Base-by-base conservation (phyloP, 2,888 invertebrate species). In the Erannis defoliaria region DNA sequence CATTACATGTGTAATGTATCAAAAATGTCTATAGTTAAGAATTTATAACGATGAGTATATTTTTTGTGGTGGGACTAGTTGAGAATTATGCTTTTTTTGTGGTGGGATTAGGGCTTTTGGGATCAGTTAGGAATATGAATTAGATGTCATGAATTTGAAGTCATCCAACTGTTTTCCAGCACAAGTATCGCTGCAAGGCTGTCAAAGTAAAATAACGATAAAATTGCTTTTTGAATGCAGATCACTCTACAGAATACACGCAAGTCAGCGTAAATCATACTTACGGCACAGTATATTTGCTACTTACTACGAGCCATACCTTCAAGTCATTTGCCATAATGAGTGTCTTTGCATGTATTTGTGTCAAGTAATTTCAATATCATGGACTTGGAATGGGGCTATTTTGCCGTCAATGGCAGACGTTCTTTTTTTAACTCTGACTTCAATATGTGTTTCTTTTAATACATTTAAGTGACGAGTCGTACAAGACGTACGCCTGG, bases 181-280 rank as follows among this genome's bases (percentile, higher is more conserved):
- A 53, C 38, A n/a, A 8, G n/a, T 38, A 55, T 62, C 29, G 55
- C 66, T 66, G 63, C 57, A 64, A 55, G 62, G 62, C 67, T 68
- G 69, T 71, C 71, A 66, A 57, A 57, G 60, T 50, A 69, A 67
- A 68, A 71, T 71, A 68, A 70, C 51, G 58, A 50, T 37, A 56
- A 66, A 68, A 71, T 65, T 68, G 56, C 67, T 50, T 57, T 26
- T 57, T 26, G 64, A 63, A 66, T 65, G 59, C 68, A 67, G 64
- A 65, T 56, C 51, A 37, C 10, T 10, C 29, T 37, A 40, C 40
- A 51, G 51, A 51, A 26, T 40, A 40, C 19, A 12, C 6, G 29
- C 38, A 1, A 51, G 51, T 40, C 19, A 26, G 1, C 26, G 51
- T 51, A 38, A 40, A 40, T n/a, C 51, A 51, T n/a, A 26, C 26